Conservation (phyloP, 2,888 invertebrate genomes). For the Zaprionus obscuricornis region DNA sequence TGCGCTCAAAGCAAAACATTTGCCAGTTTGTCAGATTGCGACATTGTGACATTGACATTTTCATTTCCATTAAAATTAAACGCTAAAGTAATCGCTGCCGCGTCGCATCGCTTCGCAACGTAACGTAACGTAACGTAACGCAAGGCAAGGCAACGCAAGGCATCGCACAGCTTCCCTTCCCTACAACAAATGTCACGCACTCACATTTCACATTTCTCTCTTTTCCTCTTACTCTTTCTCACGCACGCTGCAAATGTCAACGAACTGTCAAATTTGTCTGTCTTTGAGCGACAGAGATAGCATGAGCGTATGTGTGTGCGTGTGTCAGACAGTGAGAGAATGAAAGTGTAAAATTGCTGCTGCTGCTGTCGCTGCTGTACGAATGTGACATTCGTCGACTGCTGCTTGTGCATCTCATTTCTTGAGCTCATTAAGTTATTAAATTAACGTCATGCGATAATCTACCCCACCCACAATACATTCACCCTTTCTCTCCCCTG, state of each 20-base stretch:
- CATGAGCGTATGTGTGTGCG: background rate
- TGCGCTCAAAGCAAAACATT: too few relatives aligned
- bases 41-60: constrained; percentile 65
- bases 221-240: background rate
- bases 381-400: constrained; percentile 26
- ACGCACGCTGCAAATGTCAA: constrained; percentile 45
- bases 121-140: too few relatives aligned
- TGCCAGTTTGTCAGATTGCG: constrained; percentile 10
- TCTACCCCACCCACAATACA: constrained; percentile 14
- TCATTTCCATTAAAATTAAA: constrained; percentile 50
- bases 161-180: background rate
- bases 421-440: constrained; percentile 61
- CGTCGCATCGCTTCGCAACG: too few relatives aligned
- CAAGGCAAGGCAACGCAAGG: too few relatives aligned
- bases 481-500: background rate
- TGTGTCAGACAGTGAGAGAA: background rate
- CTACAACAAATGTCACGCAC: background rate
- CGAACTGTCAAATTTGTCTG: constrained; percentile 67
- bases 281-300: constrained; percentile 34
- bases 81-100: constrained; percentile 12
- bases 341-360: too few relatives aligned
- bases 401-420: constrained; percentile 42
- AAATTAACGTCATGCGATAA: constrained; percentile 56
- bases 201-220: background rate
- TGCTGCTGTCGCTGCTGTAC: background rate